phyloP scores from a whole-genome alignment of 2,888 invertebrate genomes.

The Agrochola macilenta region DNA sequence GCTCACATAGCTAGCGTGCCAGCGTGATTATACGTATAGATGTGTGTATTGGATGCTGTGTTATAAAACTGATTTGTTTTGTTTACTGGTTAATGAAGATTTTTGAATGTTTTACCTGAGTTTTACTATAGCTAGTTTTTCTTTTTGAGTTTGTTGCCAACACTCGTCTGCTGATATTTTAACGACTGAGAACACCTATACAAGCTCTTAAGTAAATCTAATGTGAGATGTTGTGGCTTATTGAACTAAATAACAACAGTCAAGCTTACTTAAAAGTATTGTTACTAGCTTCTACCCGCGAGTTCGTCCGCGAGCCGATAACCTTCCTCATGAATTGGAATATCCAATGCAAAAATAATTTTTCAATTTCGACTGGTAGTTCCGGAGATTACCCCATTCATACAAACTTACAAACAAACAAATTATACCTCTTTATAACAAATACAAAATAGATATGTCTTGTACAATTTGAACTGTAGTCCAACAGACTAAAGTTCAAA shows the following conservation, averaged over 20 bases:
- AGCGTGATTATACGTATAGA: conserved; percentile 48
- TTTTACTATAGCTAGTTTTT: not conserved
- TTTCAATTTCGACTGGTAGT: too few species aligned
- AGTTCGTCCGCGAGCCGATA: too few species aligned
- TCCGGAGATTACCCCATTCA: too few species aligned
- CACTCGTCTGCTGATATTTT: too few species aligned
- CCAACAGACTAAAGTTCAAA: too few species aligned
- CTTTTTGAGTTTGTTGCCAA: not conserved
- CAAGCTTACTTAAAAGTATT: not conserved
- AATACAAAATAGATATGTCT: too few species aligned
- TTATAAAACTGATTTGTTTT: conserved; percentile 42
- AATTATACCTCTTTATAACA: too few species aligned
- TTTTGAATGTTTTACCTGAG: conserved; percentile 16
- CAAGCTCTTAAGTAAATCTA: not conserved
- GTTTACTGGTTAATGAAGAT: conserved; percentile 24
- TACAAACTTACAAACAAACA: too few species aligned
- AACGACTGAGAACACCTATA: not conserved
- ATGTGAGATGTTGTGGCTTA: not conserved
- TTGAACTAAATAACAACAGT: not conserved
- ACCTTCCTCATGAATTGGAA: too few species aligned
- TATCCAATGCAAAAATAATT: too few species aligned
- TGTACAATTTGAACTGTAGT: too few species aligned
- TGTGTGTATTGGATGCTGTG: conserved; percentile 36
- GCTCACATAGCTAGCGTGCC: conserved; percentile 71
- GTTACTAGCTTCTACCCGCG: too few species aligned